Percentiles rank a stretch among this genome's conserved stretches.
Evolutionary conservation across 2,113 vertebrate species (phyloP).

Genomic region (Urocynchramus pylzowi): DNA sequence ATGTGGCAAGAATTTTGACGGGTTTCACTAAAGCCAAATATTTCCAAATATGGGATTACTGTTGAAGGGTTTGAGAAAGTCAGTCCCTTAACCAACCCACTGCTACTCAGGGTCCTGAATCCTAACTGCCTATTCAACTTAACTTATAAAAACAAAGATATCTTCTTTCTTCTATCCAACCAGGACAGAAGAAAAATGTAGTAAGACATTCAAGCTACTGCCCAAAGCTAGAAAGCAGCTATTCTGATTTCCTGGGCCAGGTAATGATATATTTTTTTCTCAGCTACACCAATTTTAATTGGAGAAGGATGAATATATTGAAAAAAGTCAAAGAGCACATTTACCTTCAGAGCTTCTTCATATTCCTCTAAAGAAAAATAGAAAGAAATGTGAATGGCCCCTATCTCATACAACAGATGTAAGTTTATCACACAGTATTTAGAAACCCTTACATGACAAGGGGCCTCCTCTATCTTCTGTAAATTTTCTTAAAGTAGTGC

Average conservation of each 20-base stretch:
- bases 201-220: background rate
- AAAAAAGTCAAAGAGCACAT: constrained; percentile 3
- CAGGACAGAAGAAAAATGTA: background rate
- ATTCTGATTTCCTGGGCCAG: background rate
- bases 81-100: background rate
- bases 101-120: background rate
- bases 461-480: background rate
- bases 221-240: background rate
- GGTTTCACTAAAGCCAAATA: background rate
- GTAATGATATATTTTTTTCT: background rate
- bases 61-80: background rate
- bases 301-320: background rate
- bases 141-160: background rate
- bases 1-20: background rate
- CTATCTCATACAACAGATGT: background rate
- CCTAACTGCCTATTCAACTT: background rate
- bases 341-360: constrained; percentile 97
- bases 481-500: background rate
- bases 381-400: constrained; percentile 4
- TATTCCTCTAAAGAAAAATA: constrained; percentile 86
- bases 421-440: background rate
- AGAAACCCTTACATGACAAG: background rate
- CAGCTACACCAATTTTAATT: background rate
- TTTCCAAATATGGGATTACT: background rate
- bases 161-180: no score